phyloP scores from a whole-genome alignment of 92 coral and sea anemone species.

The Blastomussa wellsi region DNA sequence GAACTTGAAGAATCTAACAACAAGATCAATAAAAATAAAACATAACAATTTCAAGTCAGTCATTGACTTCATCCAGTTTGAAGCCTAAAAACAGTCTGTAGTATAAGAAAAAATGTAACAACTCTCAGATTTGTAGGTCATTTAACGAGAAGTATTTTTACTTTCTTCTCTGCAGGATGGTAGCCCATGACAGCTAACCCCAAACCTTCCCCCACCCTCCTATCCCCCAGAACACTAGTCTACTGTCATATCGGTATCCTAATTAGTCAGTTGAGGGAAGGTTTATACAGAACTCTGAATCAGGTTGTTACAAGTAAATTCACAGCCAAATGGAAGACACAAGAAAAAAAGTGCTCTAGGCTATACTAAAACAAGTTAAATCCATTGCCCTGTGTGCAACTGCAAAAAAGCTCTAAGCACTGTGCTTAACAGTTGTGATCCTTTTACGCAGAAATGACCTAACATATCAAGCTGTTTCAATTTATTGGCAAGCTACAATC shows the following conservation, averaged over 20 bases:
- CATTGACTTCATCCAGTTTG: too few species aligned
- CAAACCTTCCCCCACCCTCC: neutral
- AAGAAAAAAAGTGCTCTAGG: neutral
- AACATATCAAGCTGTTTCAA: neutral
- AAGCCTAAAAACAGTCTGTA: neutral
- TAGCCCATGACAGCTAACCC: neutral
- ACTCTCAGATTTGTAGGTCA: neutral
- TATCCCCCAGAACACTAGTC: neutral
- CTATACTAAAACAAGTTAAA: neutral
- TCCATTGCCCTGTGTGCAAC: neutral
- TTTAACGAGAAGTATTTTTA: too few species aligned
- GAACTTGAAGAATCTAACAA: slow-evolving; percentile 87
- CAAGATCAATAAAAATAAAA: neutral
- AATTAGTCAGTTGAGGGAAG: neutral
- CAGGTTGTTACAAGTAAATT: neutral
- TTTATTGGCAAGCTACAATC: too few species aligned
- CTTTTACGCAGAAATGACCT: neutral
- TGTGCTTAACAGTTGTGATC: neutral
- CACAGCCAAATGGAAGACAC: neutral
- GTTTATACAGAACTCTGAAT: neutral
- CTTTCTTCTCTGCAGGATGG: neutral
- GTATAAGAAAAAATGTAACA: neutral
- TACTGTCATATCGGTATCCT: neutral
- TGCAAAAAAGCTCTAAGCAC: neutral
- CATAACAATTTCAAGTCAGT: too few species aligned